Base-by-base conservation (phyloP, 2,113 vertebrate genomes). In the Perognathus longimembris region DNA sequence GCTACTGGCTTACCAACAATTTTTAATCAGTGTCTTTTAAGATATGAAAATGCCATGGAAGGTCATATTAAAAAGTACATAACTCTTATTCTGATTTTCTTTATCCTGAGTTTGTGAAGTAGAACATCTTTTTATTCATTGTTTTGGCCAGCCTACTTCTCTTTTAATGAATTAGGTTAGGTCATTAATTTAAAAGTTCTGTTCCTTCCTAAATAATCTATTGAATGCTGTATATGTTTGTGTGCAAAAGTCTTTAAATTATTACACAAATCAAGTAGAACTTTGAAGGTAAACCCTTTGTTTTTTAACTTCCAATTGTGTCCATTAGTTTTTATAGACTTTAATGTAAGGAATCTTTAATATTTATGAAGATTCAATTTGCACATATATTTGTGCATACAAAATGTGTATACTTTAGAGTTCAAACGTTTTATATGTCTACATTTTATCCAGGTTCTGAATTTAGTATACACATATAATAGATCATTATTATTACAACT, bases 151-250 rank as follows among this genome's bases (percentile, higher is more conserved):
- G 38, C 21, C 67, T 28, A 8, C 57, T 90, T 80, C 73, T 80
- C 15, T 92, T n/a, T 79, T 96, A 12, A 6, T 63, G 36, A 90
- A 28, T 80, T 69, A 75, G 38, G 89, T 82, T 66, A 20, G 0
- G 6, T 86, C 28, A 67, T 50, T 84, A 76, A 83, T 80, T 30
- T 88, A 30, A 42, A 57, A 36, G 17, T 63, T 85, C 42, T 76
- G 40, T 92, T 45, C 28, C 86, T 92, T 89, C 32, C 28, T 71
- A 80, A 79, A 86, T 76, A 79, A 78, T 28, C 26, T n/a, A 9
- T 38, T 77, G 67, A 54, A 64, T 36, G 5, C 17, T 85, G 4
- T 61, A 17, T 30, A 90, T 69, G 86, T 91, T 73, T 74, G 77
- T 86, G 12, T 14, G 10, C 12, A 74, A 5, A 61, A 86, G 28